phyloP scores from a whole-genome alignment of 2,797 vertebrate species.

The Acanthurus lineatus region DNA sequence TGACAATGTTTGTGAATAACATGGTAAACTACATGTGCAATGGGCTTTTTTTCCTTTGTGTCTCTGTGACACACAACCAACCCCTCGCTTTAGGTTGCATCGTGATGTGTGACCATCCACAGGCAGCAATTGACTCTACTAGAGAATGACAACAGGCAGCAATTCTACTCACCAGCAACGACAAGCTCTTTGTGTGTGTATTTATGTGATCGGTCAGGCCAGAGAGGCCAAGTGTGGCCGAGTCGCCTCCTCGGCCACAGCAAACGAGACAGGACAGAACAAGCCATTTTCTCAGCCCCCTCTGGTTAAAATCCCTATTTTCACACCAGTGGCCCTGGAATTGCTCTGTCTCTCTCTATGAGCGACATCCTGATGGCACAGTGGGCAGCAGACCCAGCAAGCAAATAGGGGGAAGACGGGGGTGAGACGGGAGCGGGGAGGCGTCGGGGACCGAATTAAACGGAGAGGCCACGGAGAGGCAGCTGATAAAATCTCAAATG shows the following conservation, averaged over 20 bases:
- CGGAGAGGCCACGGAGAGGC: slow-evolving; percentile 24
- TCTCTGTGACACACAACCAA: slow-evolving; percentile 34
- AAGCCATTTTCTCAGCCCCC: slow-evolving; percentile 72
- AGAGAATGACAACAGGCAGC: slow-evolving; percentile 52
- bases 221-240: slow-evolving; percentile 72
- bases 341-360: slow-evolving; percentile 72
- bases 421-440: slow-evolving; percentile 5
- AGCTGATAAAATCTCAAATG: slow-evolving; percentile 34
- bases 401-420: slow-evolving; percentile 12
- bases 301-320: slow-evolving; percentile 74
- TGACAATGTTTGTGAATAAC: not conserved
- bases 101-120: slow-evolving; percentile 46
- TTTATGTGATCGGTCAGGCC: slow-evolving; percentile 68
- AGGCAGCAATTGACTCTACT: slow-evolving; percentile 55
- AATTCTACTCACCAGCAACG: slow-evolving; percentile 25
- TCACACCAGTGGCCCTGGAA: slow-evolving; percentile 64
- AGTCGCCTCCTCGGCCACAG: slow-evolving; percentile 44
- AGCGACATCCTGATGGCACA: slow-evolving; percentile 68
- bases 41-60: slow-evolving; percentile 19
- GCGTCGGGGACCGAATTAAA: slow-evolving; percentile 62
- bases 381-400: slow-evolving; percentile 54
- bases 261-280: slow-evolving; percentile 73
- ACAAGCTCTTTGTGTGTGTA: slow-evolving; percentile 61
- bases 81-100: slow-evolving; percentile 22
- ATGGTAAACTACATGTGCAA: not conserved